These are phyloP conservation scores for Coreoperca whiteheadi DNA, from an alignment of 2,113 vertebrate species.

Conservation along the genomic window DNA sequence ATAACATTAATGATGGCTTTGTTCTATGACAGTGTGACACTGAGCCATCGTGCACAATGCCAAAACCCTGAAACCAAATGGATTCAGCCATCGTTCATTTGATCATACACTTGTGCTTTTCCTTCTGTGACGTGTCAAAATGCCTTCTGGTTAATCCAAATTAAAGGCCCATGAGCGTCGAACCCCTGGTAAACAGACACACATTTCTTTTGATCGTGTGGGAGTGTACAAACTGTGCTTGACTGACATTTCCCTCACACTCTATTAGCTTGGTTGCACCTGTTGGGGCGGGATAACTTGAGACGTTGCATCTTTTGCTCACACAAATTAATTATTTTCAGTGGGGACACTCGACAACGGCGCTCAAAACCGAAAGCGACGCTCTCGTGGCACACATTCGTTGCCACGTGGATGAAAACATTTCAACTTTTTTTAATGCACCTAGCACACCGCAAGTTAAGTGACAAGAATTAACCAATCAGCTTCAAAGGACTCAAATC, in stretches of 20 bases:
- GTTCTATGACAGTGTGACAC: not conserved
- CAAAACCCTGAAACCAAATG: not conserved
- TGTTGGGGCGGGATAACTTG: not conserved
- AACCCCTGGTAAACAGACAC: not conserved
- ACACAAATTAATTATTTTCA: too few species aligned
- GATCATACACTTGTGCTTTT: not conserved
- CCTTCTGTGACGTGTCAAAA: not conserved
- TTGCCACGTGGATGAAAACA: too few species aligned
- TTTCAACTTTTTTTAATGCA: too few species aligned
- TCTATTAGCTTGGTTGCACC: not conserved
- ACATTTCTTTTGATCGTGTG: not conserved
- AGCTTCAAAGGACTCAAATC: too few species aligned
- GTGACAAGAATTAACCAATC: too few species aligned
- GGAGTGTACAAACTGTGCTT: not conserved
- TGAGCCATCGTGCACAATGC: not conserved
- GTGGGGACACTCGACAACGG: too few species aligned
- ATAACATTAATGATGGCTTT: not conserved
- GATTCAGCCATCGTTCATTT: not conserved
- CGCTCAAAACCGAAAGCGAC: too few species aligned
- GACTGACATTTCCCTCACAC: constrained; percentile 27
- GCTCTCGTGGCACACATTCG: too few species aligned
- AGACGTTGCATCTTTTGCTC: too few species aligned
- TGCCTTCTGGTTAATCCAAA: constrained; percentile 1
- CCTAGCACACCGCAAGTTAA: too few species aligned
- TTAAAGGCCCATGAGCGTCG: not conserved